Evolutionary conservation across 2,888 invertebrate genomes (phyloP).

Genomic region (Melinopterus prodromus): DNA sequence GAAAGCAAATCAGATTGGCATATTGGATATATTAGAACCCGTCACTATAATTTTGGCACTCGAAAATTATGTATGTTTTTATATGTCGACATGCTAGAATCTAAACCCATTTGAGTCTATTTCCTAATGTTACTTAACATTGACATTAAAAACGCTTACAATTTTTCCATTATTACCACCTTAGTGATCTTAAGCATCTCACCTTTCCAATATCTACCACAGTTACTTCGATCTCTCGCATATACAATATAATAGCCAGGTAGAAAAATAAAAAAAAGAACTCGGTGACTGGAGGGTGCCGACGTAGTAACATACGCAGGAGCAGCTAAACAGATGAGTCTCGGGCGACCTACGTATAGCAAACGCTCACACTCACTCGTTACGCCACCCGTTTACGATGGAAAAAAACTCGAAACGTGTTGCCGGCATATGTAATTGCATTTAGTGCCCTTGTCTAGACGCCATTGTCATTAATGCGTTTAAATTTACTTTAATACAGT

Average conservation of each 20-base stretch:
- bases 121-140: too few relatives aligned
- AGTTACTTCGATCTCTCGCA: background rate
- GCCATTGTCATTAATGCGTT: slow-evolving; percentile 35
- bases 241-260: background rate
- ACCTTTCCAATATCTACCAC: too few relatives aligned
- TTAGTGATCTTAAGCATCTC: too few relatives aligned
- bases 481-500: slow-evolving; percentile 21
- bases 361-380: background rate
- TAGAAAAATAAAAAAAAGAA: too few relatives aligned
- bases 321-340: background rate
- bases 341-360: background rate
- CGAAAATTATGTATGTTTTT: too few relatives aligned
- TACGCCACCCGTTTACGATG: background rate
- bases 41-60: too few relatives aligned
- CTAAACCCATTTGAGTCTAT: too few relatives aligned
- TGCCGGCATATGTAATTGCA: slow-evolving; percentile 40
- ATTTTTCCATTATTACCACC: too few relatives aligned
- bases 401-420: slow-evolving; percentile 20
- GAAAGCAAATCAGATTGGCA: too few relatives aligned
- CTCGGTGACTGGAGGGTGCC: background rate
- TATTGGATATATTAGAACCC: too few relatives aligned
- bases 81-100: too few relatives aligned
- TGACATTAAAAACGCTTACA: too few relatives aligned
- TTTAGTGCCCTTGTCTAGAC: slow-evolving; percentile 45
- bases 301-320: background rate